A percentile compares a stretch with the other conserved stretches of the same genome.
phyloP scores from a whole-genome alignment of 1,140 invertebrate genomes.

The Cylas formicarius region DNA sequence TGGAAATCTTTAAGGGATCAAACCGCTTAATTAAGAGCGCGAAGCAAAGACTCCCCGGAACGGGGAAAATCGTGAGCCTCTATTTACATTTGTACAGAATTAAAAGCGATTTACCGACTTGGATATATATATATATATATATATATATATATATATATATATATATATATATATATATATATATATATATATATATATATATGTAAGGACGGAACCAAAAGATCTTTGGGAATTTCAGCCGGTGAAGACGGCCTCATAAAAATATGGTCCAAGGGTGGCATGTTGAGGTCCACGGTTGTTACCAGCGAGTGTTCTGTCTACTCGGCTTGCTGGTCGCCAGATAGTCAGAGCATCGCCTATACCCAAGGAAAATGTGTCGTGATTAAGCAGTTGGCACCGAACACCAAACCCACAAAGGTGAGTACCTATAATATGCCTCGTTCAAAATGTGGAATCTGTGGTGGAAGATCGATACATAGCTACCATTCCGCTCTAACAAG shows the following conservation, averaged over 20 bases:
- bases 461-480: too few relatives aligned
- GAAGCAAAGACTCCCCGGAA: too few relatives aligned
- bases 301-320: conserved; percentile 75
- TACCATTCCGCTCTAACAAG: too few relatives aligned
- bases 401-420: conserved; percentile 77
- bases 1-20: too few relatives aligned
- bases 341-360: conserved; percentile 76
- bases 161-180: conserved; percentile 5
- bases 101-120: too few relatives aligned
- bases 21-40: too few relatives aligned
- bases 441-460: too few relatives aligned
- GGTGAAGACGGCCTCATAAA: conserved; percentile 96
- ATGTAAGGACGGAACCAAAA: conserved; percentile 3
- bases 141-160: conserved; percentile 6
- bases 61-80: too few relatives aligned
- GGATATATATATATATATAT: conserved; percentile 4
- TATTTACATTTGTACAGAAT: too few relatives aligned
- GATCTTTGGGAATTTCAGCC: conserved; percentile 54
- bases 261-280: conserved; percentile 93
- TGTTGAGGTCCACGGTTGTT: conserved; percentile 84
- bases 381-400: conserved; percentile 86
- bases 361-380: conserved; percentile 74
- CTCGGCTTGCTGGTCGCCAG: conserved; percentile 79
- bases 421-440: conserved; percentile 12
- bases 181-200: not conserved